Evolutionary conservation across 2,797 vertebrate species (phyloP).

Genomic region (Alfaro cultratus): DNA sequence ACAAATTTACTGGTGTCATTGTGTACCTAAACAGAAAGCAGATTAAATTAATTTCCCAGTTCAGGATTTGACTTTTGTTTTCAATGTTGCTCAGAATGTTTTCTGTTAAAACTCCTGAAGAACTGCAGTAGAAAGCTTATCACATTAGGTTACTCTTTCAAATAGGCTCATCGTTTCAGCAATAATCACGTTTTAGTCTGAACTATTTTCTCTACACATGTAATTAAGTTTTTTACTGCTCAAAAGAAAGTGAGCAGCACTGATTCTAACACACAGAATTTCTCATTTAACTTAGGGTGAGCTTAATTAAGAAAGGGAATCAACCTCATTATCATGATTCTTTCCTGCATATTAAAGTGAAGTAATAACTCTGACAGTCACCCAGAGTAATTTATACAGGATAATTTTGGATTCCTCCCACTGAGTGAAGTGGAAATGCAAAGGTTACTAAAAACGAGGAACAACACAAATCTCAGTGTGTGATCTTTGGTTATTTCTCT

Average conservation of each 20-base stretch:
- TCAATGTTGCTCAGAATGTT: background rate
- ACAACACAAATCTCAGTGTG: background rate
- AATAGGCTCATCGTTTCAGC: background rate
- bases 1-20: background rate
- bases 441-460: conserved; percentile 3
- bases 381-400: background rate
- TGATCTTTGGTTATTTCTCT: conserved; percentile 6
- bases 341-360: conserved; percentile 20
- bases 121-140: background rate
- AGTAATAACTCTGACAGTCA: conserved; percentile 9
- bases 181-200: background rate
- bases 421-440: conserved; percentile 12
- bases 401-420: conserved; percentile 3
- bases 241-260: background rate
- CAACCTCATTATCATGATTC: conserved; percentile 18
- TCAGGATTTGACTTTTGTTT: background rate
- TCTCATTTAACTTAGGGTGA: background rate
- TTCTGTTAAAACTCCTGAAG: background rate
- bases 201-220: background rate
- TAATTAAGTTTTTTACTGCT: background rate
- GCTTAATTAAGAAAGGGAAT: background rate
- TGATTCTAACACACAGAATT: background rate
- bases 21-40: background rate
- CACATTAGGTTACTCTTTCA: background rate
- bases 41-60: background rate